Evolutionary conservation across 2,888 invertebrate genomes (phyloP), one percentile per base, ranked within the genome.

Genomic region (Nowickia ferox): DNA sequence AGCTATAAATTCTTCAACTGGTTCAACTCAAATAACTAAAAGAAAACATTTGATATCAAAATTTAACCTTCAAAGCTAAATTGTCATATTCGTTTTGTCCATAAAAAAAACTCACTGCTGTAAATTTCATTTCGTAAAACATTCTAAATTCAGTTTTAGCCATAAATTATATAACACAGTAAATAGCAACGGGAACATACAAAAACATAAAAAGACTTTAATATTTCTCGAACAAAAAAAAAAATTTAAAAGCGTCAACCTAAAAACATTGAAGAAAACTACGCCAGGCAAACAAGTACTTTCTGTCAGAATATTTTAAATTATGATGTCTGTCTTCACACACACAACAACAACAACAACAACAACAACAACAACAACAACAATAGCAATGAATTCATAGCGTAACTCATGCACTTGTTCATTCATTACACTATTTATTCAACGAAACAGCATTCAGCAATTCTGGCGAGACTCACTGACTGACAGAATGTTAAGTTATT

Each of bases 401-500:
- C 76, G 10, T 53, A 40, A 51, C 55, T 71, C 68, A 63, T n/a
- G 79, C 84, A 79, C 61, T 79, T 71, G 63, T 65, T 55, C 44
- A 44, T 30, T 78, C 69, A 59, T 42, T 69, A 69, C 42, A 69
- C 53, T 40, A 48, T 22, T 53, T 61, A 61, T 40, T 42, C 59
- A 59, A 38, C 42, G 51, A 55, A 30, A 1, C 22, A 19, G 44
- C 40, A 44, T 71, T 30, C 30, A 30, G 59, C 30, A 71, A 57
- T 17, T 51, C 51, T n/a, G 30, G 17, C 38, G 46, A 59, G 55
- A 81, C 77, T 66, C 59, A 72, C 83, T 74, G 69, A 69, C 77
- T 66, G 71, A 72, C 83, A 78, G 69, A 69, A 75, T 76, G 82
- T 82, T 82, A 82, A n/a, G 75, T 82, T 82, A 82, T 82, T 75